Evolutionary conservation across 2,888 invertebrate genomes (phyloP).

Genomic region (Temnothorax unifasciatus): DNA sequence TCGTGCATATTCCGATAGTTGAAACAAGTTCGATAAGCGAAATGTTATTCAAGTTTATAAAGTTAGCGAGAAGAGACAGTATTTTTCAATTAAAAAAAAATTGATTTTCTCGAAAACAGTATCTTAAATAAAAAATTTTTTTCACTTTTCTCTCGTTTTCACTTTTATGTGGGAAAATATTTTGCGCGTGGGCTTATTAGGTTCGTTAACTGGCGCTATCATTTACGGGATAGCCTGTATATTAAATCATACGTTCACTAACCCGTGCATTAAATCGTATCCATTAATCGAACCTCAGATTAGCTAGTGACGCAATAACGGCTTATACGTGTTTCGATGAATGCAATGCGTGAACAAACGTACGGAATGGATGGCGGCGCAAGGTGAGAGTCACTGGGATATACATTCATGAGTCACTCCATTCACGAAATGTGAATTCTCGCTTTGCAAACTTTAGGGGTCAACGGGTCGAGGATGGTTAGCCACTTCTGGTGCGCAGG

Average conservation of each 20-base stretch:
- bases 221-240: not conserved
- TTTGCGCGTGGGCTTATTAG: not conserved
- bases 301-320: constrained; percentile 4
- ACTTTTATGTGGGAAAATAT: too few relatives aligned
- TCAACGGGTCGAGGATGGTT: constrained; percentile 76
- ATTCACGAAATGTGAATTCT: constrained; percentile 77
- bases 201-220: not conserved
- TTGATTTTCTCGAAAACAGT: not conserved
- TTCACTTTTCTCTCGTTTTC: too few relatives aligned
- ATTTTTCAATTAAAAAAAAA: not conserved
- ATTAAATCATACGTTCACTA: not conserved
- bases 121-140: not conserved
- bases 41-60: not conserved
- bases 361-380: not conserved
- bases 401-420: constrained; percentile 76
- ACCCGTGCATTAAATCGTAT: constrained; percentile 13
- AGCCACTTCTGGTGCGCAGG: constrained; percentile 70
- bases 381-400: constrained; percentile 51
- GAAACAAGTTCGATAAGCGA: not conserved
- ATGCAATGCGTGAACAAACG: not conserved
- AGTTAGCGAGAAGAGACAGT: not conserved
- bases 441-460: constrained; percentile 76
- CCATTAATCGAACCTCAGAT: constrained; percentile 32
- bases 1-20: not conserved
- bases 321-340: not conserved